A percentile compares a stretch with the other conserved stretches of the same genome.
Conservation (phyloP, 2,888 invertebrate genomes). For the Amphiduros pacificus region DNA sequence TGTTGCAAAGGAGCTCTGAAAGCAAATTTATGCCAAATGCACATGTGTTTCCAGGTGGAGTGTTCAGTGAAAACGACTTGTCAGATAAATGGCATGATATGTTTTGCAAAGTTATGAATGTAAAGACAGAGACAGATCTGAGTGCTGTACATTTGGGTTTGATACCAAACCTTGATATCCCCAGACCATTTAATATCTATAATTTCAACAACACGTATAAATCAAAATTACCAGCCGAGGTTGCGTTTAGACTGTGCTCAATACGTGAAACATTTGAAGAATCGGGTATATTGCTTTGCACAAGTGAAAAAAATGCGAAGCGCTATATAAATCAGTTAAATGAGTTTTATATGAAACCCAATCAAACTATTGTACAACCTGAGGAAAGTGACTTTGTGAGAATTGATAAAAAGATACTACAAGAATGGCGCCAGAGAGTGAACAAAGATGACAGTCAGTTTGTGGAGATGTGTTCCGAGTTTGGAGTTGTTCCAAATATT, state of each 20-base stretch:
- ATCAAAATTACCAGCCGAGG: slow-evolving; percentile 60
- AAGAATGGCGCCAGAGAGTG: slow-evolving; percentile 54
- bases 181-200: background rate
- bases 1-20: slow-evolving; percentile 67
- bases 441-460: slow-evolving; percentile 70
- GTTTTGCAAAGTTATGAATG: slow-evolving; percentile 55
- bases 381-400: too few relatives aligned
- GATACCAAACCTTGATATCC: background rate
- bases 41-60: slow-evolving; percentile 89
- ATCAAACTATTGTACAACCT: too few relatives aligned
- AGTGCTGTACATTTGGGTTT: background rate
- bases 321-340: too few relatives aligned
- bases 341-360: too few relatives aligned
- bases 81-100: slow-evolving; percentile 71
- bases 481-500: slow-evolving; percentile 76
- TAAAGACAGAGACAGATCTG: background rate
- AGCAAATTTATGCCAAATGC: slow-evolving; percentile 77
- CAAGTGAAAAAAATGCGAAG: background rate
- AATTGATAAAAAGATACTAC: background rate
- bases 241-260: slow-evolving; percentile 80
- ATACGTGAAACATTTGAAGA: slow-evolving; percentile 91
- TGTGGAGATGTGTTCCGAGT: slow-evolving; percentile 70
- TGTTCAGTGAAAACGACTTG: slow-evolving; percentile 70
- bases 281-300: slow-evolving; percentile 68
- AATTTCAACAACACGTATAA: background rate